phyloP scores from a whole-genome alignment of 2,113 vertebrate species.

The Poecilia latipinna region DNA sequence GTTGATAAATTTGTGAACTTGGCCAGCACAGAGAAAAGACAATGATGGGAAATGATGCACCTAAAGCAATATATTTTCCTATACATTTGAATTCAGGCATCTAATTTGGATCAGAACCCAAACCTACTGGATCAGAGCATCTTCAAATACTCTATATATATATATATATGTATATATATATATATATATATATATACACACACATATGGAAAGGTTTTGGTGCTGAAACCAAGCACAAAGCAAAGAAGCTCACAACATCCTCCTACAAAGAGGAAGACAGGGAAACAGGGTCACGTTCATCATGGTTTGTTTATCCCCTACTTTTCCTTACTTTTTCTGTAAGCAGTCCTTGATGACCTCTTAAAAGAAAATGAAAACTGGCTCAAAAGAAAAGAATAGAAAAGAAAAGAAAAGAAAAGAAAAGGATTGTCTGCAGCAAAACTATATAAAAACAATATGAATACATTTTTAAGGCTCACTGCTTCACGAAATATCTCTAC shows the following conservation, averaged over 20 bases:
- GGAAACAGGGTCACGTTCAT: slow-evolving; percentile 36
- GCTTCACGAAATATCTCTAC: too few relatives aligned
- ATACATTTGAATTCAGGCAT: too few relatives aligned
- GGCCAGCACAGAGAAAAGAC: too few relatives aligned
- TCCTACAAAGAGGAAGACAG: background rate
- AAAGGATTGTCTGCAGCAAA: background rate
- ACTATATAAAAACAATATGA: background rate
- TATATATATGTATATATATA: too few relatives aligned
- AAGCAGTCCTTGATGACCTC: background rate
- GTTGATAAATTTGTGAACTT: too few relatives aligned
- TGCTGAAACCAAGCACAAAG: background rate
- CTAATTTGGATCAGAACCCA: too few relatives aligned
- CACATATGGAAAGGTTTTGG: background rate
- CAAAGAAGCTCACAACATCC: slow-evolving; percentile 3
- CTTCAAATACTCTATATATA: too few relatives aligned
- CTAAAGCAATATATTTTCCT: too few relatives aligned
- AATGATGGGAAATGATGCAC: too few relatives aligned
- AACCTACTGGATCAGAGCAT: too few relatives aligned
- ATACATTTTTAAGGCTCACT: background rate
- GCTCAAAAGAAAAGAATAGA: background rate
- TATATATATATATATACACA: too few relatives aligned
- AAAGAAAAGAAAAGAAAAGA: background rate
- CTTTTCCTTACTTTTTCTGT: background rate
- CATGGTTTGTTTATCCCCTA: slow-evolving; percentile 48
- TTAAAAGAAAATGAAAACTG: background rate